Evolutionary conservation across 2,797 vertebrate genomes (phyloP).

Genomic region (Hemibagrus guttatus): DNA sequence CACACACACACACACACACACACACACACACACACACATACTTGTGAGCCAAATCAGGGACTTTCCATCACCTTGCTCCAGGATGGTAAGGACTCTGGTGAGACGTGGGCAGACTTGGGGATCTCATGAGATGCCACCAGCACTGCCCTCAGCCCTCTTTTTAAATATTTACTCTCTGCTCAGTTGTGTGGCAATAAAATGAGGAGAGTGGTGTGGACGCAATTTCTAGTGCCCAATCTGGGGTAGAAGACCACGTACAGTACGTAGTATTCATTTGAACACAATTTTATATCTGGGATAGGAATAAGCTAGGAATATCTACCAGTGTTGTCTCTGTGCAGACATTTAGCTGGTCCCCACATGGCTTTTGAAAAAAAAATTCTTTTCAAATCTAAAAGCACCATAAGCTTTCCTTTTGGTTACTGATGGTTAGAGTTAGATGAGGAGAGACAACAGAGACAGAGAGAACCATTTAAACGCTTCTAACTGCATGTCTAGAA

Average conservation of each 20-base stretch:
- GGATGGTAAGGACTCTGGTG: constrained; percentile 38
- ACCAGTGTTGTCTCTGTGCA: neutral
- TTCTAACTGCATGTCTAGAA: neutral
- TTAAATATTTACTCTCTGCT: constrained; percentile 60
- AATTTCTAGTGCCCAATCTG: constrained; percentile 31
- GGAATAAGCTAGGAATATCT: neutral
- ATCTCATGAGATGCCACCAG: constrained; percentile 45
- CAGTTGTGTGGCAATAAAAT: constrained; percentile 53
- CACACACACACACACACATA: constrained; percentile 9
- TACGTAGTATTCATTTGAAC: constrained; percentile 9
- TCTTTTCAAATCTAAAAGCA: neutral
- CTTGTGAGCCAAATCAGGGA: constrained; percentile 32
- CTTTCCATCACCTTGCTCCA: constrained; percentile 30
- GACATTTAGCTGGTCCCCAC: too few species aligned
- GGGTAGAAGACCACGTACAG: constrained; percentile 21
- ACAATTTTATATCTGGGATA: neutral
- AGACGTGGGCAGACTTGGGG: constrained; percentile 11
- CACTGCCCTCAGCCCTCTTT: constrained; percentile 38
- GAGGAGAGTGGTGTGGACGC: constrained; percentile 40
- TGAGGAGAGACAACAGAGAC: neutral
- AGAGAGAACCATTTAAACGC: neutral
- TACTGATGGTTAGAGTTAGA: neutral
- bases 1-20: constrained; percentile 14
- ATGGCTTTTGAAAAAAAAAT: neutral
- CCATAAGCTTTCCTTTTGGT: neutral